A percentile compares a stretch with the other conserved stretches of the same genome.
phyloP scores from a whole-genome alignment of 2,113 vertebrate species.

The Dipodomys ordii region DNA sequence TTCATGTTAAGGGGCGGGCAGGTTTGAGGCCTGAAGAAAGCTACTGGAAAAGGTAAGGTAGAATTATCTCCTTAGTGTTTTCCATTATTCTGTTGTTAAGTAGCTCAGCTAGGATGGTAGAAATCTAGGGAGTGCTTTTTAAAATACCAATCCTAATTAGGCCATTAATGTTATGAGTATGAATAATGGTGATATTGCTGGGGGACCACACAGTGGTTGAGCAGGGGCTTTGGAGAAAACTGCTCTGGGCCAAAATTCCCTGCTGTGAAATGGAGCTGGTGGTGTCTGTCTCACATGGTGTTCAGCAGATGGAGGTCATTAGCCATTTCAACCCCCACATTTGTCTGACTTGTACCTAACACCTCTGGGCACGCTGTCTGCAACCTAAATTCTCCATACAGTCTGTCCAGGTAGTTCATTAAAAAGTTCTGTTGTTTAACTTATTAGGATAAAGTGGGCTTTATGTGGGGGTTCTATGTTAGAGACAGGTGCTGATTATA shows the following conservation, averaged over 20 bases:
- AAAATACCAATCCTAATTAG: not conserved
- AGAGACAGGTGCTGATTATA: not conserved
- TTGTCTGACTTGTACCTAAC: not conserved
- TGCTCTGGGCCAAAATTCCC: not conserved
- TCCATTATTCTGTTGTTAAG: constrained; percentile 16
- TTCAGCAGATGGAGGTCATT: not conserved
- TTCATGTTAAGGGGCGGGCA: not conserved
- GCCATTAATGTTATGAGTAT: not conserved
- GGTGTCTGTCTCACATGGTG: not conserved
- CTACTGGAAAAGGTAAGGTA: not conserved
- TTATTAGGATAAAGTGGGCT: not conserved
- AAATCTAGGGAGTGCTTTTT: not conserved
- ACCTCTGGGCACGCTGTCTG: not conserved
- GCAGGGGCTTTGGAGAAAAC: not conserved
- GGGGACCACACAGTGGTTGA: not conserved
- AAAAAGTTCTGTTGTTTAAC: not conserved
- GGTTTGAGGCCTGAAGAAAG: not conserved
- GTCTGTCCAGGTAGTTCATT: not conserved
- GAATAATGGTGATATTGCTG: not conserved
- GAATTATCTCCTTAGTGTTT: constrained; percentile 2
- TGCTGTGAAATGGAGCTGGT: not conserved
- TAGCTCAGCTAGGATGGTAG: not conserved
- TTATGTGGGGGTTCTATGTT: not conserved
- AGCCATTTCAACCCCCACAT: not conserved
- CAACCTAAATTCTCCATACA: not conserved